phyloP scores from a whole-genome alignment of 2,797 vertebrate species.

The Sebastes diaconus region DNA sequence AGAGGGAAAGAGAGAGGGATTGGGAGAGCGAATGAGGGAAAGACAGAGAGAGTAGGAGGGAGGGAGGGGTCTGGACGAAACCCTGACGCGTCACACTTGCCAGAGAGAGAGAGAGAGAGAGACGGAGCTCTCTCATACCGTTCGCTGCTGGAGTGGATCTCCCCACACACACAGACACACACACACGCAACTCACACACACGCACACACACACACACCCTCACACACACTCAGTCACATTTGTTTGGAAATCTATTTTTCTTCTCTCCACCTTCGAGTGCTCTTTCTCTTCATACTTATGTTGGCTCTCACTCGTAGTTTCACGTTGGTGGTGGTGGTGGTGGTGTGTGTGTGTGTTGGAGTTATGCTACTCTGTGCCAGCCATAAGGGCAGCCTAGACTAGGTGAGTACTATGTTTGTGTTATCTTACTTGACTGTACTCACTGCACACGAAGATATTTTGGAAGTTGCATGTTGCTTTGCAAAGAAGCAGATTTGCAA shows the following conservation, averaged over 20 bases:
- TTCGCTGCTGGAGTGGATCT: slow-evolving; percentile 64
- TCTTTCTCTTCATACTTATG: slow-evolving; percentile 54
- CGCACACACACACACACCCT: slow-evolving; percentile 17
- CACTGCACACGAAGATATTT: slow-evolving; percentile 5
- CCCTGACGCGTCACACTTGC: slow-evolving; percentile 70
- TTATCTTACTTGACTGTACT: slow-evolving; percentile 37
- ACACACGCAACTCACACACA: slow-evolving; percentile 24
- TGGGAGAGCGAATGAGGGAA: slow-evolving; percentile 53
- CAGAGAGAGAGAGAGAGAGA: slow-evolving; percentile 52
- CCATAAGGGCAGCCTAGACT: slow-evolving; percentile 73
- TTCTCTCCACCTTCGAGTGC: slow-evolving; percentile 37
- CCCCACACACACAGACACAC: slow-evolving; percentile 59
- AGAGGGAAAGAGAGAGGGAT: slow-evolving; percentile 55
- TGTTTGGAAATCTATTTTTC: slow-evolving; percentile 50
- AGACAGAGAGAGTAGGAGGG: slow-evolving; percentile 43
- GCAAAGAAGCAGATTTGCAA: slow-evolving; percentile 8
- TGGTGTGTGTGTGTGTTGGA: slow-evolving; percentile 67
- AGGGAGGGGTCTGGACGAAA: slow-evolving; percentile 72
- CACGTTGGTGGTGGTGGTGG: slow-evolving; percentile 46
- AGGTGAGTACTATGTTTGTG: slow-evolving; percentile 77
- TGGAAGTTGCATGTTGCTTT: slow-evolving; percentile 27
- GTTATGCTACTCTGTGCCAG: slow-evolving; percentile 71
- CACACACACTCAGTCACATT: slow-evolving; percentile 37
- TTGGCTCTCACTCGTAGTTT: slow-evolving; percentile 58
- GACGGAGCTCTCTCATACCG: slow-evolving; percentile 50